Percentiles rank a stretch among this genome's conserved stretches.
Evolutionary conservation across 1,140 invertebrate genomes (phyloP).

Genomic region (Eueides isabella): DNA sequence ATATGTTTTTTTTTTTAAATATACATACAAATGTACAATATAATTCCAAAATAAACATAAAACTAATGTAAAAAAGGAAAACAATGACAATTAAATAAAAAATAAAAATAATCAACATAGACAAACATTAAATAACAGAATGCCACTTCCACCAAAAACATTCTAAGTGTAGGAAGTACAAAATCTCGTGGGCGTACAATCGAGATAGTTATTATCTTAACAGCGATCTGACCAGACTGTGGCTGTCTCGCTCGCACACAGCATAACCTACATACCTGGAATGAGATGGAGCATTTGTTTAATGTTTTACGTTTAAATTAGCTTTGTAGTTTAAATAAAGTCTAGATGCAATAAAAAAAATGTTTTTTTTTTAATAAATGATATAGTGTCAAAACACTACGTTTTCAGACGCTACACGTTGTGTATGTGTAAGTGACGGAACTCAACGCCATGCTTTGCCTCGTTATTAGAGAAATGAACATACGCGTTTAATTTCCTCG

Average conservation of each 20-base stretch:
- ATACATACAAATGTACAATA: too few species aligned
- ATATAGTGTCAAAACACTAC: neutral
- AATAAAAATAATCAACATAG: neutral
- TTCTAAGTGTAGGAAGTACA: constrained; percentile 53
- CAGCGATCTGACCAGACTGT: constrained; percentile 52
- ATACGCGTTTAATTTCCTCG: too few species aligned
- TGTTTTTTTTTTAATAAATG: too few species aligned
- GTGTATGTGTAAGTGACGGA: too few species aligned
- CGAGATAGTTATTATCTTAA: constrained; percentile 61
- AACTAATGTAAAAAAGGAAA: too few species aligned
- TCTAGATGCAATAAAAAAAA: neutral
- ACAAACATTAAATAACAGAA: neutral
- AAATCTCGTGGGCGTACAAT: constrained; percentile 56
- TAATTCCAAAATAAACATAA: too few species aligned
- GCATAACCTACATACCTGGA: constrained; percentile 51
- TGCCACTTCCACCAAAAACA: constrained; percentile 9
- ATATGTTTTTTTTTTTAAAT: too few species aligned
- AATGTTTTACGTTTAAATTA: neutral
- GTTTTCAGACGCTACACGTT: neutral
- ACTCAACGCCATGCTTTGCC: too few species aligned
- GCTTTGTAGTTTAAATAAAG: neutral
- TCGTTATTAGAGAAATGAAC: too few species aligned
- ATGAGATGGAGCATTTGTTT: constrained; percentile 40
- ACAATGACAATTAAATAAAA: too few species aligned
- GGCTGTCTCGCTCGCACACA: constrained; percentile 48